Conservation (phyloP, 2,888 invertebrate species). For the Agonopterix arenella region DNA sequence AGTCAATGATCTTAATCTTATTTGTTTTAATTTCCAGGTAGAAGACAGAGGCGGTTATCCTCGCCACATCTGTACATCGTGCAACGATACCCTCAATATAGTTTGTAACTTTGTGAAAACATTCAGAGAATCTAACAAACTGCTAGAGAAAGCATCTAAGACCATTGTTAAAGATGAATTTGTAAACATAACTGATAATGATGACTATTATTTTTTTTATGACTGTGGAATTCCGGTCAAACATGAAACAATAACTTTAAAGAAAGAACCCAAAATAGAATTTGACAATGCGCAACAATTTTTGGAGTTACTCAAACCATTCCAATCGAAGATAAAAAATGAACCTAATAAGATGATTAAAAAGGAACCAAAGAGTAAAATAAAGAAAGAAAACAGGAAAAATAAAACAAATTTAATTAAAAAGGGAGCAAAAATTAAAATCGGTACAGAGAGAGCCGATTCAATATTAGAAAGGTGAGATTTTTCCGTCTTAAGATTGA, state of each 20-base stretch:
- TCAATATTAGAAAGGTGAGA: constrained; percentile 51
- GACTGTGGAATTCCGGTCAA: constrained; percentile 9
- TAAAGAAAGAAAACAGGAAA: constrained; percentile 7
- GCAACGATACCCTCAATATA: constrained; percentile 40
- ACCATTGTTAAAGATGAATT: constrained; percentile 39
- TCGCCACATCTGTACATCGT: constrained; percentile 45
- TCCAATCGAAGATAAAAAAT: constrained; percentile 17
- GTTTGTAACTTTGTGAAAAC: constrained; percentile 45
- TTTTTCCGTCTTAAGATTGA: no score
- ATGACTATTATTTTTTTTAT: constrained; percentile 10
- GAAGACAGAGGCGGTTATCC: constrained; percentile 57
- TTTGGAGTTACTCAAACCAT: constrained; percentile 23
- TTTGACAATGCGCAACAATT: constrained; percentile 19
- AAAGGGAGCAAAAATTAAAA: constrained; percentile 6
- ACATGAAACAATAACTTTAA: constrained; percentile 17
- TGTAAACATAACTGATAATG: constrained; percentile 11
- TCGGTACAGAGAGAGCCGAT: constrained; percentile 46
- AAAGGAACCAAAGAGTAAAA: constrained; percentile 12
- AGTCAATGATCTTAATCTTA: no score
- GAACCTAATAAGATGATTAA: constrained; percentile 4
- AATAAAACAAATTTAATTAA: constrained; percentile 11
- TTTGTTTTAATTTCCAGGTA: constrained; percentile 37
- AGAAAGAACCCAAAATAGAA: constrained; percentile 30
- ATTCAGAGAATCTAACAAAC: constrained; percentile 41
- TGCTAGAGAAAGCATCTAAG: constrained; percentile 35